Evolutionary conservation across 2,113 vertebrate species (phyloP), one percentile per base, ranked within the genome.

Genomic region (Sialia sialis): DNA sequence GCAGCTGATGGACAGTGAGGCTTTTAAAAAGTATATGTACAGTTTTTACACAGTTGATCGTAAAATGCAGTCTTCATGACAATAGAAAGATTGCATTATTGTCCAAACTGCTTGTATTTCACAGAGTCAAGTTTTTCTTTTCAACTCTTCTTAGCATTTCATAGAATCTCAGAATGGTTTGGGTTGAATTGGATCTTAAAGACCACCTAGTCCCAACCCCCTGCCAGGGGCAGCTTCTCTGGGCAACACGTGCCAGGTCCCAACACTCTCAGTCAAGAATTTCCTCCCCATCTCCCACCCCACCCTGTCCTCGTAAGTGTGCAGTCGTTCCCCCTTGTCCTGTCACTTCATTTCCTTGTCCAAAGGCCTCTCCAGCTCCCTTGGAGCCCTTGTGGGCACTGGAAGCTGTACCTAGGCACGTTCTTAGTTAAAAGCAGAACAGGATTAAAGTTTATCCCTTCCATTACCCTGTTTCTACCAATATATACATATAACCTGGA

Each of bases 1-100:
- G 29, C 2, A 73, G 67, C 32, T 62, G 59, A 58, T 32, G 32
- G 36, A 60, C 6, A 15, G 17, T 4, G 30, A 81, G 7, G 3
- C 16, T 66, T 91, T 59, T 56, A 11, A 11, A n/a, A 81, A 54
- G 26, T 12, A 0, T 7, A 44, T 0, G 0, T 8, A 36, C 0
- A 0, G n/a, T 11, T 95, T 83, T 36, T 23, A 9, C 44, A 60
- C 44, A 75, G 30, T 32, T 30, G 11, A 11, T 6, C 3, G 14
- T 34, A 66, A 79, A 87, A 70, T 6, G 13, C 25, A 34, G 3
- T 25, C 55, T 41, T 64, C 51, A 18, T 0, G 0, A n/a, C 22
- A 48, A 64, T 17, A 20, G 3, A 59, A 44, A 63, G 14, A 13
- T 19, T 30, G 30, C 32, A 16, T 43, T 3, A 14, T 5, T 43